Conservation (phyloP, 1,140 invertebrate genomes). For the Antheraea mylitta region DNA sequence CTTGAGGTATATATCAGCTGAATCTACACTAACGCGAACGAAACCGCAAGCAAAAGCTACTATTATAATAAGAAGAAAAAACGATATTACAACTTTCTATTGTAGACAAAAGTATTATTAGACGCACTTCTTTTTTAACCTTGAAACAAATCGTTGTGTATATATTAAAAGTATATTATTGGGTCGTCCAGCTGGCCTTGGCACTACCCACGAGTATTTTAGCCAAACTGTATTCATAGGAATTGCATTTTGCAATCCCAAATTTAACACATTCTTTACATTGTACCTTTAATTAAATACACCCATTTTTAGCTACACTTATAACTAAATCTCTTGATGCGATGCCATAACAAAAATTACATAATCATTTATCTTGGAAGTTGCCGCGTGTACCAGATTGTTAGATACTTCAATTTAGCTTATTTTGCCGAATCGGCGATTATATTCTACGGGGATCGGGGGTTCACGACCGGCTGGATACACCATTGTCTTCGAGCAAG, state of each 20-base stretch:
- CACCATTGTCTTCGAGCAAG: conserved; percentile 32
- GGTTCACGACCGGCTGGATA: conserved; percentile 26
- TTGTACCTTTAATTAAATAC: too few relatives aligned
- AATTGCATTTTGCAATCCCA: conserved; percentile 8
- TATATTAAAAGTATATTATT: background rate
- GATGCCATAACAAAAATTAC: background rate
- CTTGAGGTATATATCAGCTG: too few relatives aligned
- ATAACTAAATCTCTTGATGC: too few relatives aligned
- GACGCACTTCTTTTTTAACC: background rate
- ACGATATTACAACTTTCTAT: background rate
- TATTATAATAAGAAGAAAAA: too few relatives aligned
- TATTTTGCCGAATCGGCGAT: conserved; percentile 11
- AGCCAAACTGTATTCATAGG: background rate
- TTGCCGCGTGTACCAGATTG: conserved; percentile 15
- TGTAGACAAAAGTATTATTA: background rate
- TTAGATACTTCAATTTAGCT: conserved; percentile 22
- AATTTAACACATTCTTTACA: background rate
- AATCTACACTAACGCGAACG: too few relatives aligned
- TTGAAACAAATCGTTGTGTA: background rate
- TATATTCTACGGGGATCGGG: conserved; percentile 10
- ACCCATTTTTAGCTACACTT: too few relatives aligned
- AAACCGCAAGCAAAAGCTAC: too few relatives aligned
- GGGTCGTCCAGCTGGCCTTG: background rate
- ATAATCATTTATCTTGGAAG: background rate
- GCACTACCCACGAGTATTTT: background rate